These are phyloP conservation scores for Cebidichthys violaceus DNA, from an alignment of 2,113 vertebrate species.

Conservation along the genomic window DNA sequence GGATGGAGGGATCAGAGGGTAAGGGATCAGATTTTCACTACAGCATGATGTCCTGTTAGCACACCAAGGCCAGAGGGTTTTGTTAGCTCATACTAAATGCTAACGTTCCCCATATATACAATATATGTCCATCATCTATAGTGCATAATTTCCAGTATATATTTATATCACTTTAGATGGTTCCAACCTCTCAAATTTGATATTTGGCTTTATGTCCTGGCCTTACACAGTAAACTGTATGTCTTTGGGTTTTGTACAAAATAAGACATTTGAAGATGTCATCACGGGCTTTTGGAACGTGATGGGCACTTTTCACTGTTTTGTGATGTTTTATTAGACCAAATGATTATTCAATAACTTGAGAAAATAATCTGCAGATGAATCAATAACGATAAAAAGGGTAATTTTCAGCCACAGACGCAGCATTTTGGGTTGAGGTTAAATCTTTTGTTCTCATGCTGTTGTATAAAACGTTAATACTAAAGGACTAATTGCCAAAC, in stretches of 20 bases:
- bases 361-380: not conserved
- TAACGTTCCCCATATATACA: not conserved
- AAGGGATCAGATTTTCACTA: constrained; percentile 57
- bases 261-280: not conserved
- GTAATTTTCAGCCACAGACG: not conserved
- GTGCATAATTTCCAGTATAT: not conserved
- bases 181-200: not conserved
- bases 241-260: not conserved
- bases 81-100: constrained; percentile 6
- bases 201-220: not conserved
- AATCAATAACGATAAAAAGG: not conserved
- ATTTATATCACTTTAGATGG: not conserved
- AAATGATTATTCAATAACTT: not conserved
- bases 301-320: not conserved
- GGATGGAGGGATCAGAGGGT: constrained; percentile 50
- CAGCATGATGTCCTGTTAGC: constrained; percentile 58
- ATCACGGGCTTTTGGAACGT: not conserved
- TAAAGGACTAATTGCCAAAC: not conserved
- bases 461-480: not conserved
- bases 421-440: not conserved
- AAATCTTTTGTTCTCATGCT: not conserved
- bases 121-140: not conserved
- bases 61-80: constrained; percentile 21
- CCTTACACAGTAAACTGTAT: not conserved
- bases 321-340: not conserved